Evolutionary conservation across 2,113 vertebrate genomes (phyloP).

Genomic region (Melanotaenia duboulayi): DNA sequence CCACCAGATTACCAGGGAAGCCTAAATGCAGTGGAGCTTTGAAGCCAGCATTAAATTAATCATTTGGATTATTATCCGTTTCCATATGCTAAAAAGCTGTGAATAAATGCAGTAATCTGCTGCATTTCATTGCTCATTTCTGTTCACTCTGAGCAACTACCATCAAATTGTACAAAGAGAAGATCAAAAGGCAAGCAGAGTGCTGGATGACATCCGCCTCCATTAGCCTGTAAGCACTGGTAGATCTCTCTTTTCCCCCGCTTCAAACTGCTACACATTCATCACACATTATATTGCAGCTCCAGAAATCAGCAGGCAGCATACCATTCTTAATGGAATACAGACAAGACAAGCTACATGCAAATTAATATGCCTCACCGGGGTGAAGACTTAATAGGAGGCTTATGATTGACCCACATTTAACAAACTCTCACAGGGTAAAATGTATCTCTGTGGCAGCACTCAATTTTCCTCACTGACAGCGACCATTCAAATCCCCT

Average conservation of each 20-base stretch:
- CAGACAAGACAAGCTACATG: conserved; percentile 69
- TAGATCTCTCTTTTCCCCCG: conserved; percentile 36
- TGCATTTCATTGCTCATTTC: background rate
- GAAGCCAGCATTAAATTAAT: conserved; percentile 4
- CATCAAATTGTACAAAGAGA: conserved; percentile 24
- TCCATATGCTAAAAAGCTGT: background rate
- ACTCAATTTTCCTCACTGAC: conserved; percentile 68
- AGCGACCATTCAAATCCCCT: conserved; percentile 73
- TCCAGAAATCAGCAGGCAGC: conserved; percentile 42
- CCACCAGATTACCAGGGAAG: background rate
- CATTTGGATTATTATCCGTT: conserved; percentile 3
- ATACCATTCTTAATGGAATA: conserved; percentile 56
- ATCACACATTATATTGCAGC: conserved; percentile 48
- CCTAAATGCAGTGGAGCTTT: conserved; percentile 6
- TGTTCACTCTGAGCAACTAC: background rate
- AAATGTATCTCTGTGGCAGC: conserved; percentile 66
- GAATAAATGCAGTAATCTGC: conserved; percentile 13
- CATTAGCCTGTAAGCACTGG: conserved; percentile 42
- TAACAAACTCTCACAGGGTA: conserved; percentile 73
- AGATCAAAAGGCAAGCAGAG: conserved; percentile 43
- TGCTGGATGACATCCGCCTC: conserved; percentile 49
- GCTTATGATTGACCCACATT: conserved; percentile 80
- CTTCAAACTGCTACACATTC: conserved; percentile 50
- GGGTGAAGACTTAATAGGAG: conserved; percentile 77
- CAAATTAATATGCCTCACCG: conserved; percentile 72